These are phyloP conservation scores for Pterostichus niger DNA, from an alignment of 2,888 invertebrate species.

Conservation along the genomic window DNA sequence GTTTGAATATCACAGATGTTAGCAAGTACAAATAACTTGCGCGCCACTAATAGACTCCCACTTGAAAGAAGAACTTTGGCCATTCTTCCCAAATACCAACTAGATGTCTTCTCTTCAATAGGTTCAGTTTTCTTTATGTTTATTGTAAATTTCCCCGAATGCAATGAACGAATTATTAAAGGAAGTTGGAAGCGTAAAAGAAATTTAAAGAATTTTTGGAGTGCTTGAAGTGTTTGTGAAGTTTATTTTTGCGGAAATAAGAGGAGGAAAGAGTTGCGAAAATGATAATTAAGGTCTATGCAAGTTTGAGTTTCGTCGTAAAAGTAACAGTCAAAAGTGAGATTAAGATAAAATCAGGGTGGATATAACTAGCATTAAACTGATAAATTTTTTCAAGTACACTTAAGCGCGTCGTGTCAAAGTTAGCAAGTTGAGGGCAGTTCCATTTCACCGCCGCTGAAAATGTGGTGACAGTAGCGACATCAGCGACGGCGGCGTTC, in stretches of 20 bases:
- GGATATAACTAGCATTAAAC: conserved; percentile 39
- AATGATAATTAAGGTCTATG: not conserved
- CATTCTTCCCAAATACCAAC: conserved; percentile 16
- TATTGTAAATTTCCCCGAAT: not conserved
- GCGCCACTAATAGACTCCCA: conserved; percentile 4
- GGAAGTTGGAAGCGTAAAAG: not conserved
- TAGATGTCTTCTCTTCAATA: no score
- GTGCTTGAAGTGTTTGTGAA: conserved; percentile 7
- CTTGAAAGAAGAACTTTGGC: conserved; percentile 15
- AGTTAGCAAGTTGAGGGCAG: conserved; percentile 18
- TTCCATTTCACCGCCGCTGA: conserved; percentile 9
- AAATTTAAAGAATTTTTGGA: conserved; percentile 9
- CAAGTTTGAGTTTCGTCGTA: conserved; percentile 6
- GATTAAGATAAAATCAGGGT: conserved; percentile 41
- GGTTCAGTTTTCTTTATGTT: conserved; percentile 7
- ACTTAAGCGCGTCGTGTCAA: not conserved
- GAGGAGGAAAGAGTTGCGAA: conserved; percentile 13
- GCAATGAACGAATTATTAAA: conserved; percentile 3
- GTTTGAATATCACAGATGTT: conserved; percentile 14
- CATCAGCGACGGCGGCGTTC: conserved; percentile 40
- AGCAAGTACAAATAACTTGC: conserved; percentile 35
- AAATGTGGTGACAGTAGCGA: conserved; percentile 45
- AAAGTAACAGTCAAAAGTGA: conserved; percentile 28
- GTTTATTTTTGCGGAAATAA: conserved; percentile 13
- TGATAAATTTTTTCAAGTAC: conserved; percentile 40